phyloP scores from a whole-genome alignment of 2,113 vertebrate species.

The Nesoenas mayeri region DNA sequence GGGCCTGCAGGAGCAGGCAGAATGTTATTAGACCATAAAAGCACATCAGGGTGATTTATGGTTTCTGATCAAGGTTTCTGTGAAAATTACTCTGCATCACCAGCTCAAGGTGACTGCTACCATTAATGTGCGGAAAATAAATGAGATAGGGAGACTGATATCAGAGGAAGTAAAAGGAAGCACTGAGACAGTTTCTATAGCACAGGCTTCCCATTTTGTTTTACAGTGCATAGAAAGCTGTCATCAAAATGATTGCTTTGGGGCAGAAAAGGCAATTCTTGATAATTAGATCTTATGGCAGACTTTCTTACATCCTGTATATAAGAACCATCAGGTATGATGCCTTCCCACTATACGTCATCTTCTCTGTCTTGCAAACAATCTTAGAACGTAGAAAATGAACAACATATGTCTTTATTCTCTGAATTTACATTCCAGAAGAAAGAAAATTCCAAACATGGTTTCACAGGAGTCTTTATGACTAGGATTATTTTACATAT shows the following conservation, averaged over 20 bases:
- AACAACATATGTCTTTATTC: background rate
- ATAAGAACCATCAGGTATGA: conserved; percentile 65
- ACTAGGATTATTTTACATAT: background rate
- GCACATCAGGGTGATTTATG: conserved; percentile 87
- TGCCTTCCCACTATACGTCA: conserved; percentile 11
- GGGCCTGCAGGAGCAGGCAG: conserved; percentile 79
- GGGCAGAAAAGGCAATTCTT: conserved; percentile 81
- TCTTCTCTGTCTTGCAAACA: conserved; percentile 45
- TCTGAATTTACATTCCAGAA: conserved; percentile 23
- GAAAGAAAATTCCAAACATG: background rate
- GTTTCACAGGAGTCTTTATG: background rate
- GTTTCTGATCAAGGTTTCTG: conserved; percentile 88
- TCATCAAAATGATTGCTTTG: conserved; percentile 82
- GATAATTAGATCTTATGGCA: conserved; percentile 83
- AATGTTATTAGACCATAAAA: conserved; percentile 87
- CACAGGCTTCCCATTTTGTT: conserved; percentile 79
- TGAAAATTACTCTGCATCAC: conserved; percentile 86
- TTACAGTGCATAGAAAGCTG: conserved; percentile 80
- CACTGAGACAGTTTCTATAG: conserved; percentile 74
- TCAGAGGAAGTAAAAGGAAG: conserved; percentile 75
- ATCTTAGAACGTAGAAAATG: conserved; percentile 16
- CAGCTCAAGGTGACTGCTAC: conserved; percentile 87
- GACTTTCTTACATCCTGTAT: conserved; percentile 64
- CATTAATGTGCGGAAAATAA: conserved; percentile 85
- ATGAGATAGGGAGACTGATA: conserved; percentile 79